Base-by-base conservation (phyloP, 1,140 invertebrate species). In the Prorops nasuta region DNA sequence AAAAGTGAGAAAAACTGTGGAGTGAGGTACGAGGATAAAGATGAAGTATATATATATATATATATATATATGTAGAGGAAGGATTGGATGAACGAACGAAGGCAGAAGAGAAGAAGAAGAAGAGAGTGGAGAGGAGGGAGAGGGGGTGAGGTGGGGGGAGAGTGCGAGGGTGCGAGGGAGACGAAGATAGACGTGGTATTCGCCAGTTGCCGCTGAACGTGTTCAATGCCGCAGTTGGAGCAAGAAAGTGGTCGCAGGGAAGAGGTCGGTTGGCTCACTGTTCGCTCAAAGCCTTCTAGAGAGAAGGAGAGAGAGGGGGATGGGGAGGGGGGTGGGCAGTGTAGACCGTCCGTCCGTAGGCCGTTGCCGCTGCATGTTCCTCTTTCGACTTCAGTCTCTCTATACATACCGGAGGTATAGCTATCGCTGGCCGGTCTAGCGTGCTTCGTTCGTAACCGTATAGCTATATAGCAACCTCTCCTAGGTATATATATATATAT, bases 161-260 rank as follows among this genome's bases (percentile, higher is more conserved):
- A 40, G 28, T 22, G 14, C 32, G 9, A 18, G 15, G 18, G 41
- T 1, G 14, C 15, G 44, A 62, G 36, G 10, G 35, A 46, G 59
- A 28, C 20, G 43, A 37, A 28, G 44, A 54, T 43, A 57, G 38
- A 44, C 57, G 63, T 64, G 66, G 72, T 71, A 75, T 74, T 76
- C 67, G 71, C 71, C 75, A 77, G 74, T 74, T 77, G 75, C 72
- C 73, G 70, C 69, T 72, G 69, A 74, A 73, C 68, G 72, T 76
- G 71, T 74, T 73, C 70, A 72, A 73, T 75, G 71, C 71, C 70
- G 71, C 57, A 57, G 66, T 69, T 60, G 58, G 46, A 63, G 63
- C 65, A 71, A 72, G 64, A 70, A 73, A 71, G 61, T 66, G 66
- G 63, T 60, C 56, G 4, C 10, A 4, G 24, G 4, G 24, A 6